Conservation (phyloP, 2,113 vertebrate genomes). For the Macrotis lagotis region DNA sequence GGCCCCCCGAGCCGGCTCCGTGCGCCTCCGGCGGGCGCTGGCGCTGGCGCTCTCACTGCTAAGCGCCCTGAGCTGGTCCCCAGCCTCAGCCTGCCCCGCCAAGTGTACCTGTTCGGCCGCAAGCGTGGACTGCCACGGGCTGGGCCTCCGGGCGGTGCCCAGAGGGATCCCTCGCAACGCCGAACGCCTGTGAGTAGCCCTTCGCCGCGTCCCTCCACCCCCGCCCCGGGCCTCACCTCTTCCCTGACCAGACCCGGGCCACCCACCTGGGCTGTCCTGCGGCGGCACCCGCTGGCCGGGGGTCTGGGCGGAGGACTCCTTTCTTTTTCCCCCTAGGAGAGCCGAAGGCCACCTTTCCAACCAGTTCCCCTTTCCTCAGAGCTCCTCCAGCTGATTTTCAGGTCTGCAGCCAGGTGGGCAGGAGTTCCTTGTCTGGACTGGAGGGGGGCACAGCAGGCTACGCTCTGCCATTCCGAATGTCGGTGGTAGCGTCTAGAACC, state of each 20-base stretch:
- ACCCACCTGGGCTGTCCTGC: conserved; percentile 62
- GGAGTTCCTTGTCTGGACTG: background rate
- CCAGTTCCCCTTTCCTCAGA: background rate
- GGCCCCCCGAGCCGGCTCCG: conserved; percentile 76
- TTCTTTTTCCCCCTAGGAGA: background rate
- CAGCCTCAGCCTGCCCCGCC: conserved; percentile 91
- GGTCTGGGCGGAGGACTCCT: conserved; percentile 16
- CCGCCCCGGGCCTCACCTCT: background rate
- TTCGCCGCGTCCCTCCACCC: background rate
- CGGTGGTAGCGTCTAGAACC: background rate
- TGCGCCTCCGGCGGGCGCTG: conserved; percentile 77
- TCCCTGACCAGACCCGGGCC: conserved; percentile 41
- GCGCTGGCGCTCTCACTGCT: conserved; percentile 83
- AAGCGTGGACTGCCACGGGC: conserved; percentile 97
- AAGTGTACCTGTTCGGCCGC: conserved; percentile 98
- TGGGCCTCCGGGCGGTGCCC: conserved; percentile 92
- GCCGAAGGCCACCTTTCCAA: background rate
- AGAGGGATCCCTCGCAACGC: conserved; percentile 95
- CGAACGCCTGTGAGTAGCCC: conserved; percentile 94
- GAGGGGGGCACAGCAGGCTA: background rate
- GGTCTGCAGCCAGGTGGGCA: conserved; percentile 17
- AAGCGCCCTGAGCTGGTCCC: conserved; percentile 82
- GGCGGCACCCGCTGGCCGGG: background rate
- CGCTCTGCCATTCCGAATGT: background rate
- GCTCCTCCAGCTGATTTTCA: background rate